Percentiles rank a stretch among this genome's conserved stretches.
These are phyloP conservation scores for Phalacrocorax carbo DNA, from an alignment of 2,113 vertebrate species.

Conservation along the genomic window DNA sequence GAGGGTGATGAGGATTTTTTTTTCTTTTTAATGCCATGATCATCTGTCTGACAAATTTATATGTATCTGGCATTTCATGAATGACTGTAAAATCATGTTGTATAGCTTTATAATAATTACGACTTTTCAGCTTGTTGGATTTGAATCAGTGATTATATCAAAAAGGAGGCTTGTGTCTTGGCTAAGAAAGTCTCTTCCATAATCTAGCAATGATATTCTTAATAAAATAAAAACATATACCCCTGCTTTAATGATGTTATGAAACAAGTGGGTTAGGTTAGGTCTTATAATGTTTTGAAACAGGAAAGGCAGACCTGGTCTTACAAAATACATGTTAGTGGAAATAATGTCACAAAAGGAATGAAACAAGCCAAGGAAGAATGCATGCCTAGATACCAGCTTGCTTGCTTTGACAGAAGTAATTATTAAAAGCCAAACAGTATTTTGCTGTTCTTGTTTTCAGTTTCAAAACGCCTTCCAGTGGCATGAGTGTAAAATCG, in stretches of 20 bases:
- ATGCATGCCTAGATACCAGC: rapidly evolving
- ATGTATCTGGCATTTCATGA: neutral
- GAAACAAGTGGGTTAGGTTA: neutral
- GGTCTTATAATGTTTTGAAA: neutral
- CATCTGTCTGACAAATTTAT: neutral
- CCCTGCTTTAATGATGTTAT: neutral
- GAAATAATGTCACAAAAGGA: neutral
- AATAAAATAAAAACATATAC: neutral
- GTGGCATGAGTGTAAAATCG: neutral
- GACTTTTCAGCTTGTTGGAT: neutral
- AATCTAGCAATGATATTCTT: neutral
- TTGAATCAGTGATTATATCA: neutral
- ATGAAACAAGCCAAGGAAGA: neutral
- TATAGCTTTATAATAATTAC: neutral
- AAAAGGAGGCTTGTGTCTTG: neutral
- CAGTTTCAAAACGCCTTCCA: neutral
- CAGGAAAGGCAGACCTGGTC: neutral
- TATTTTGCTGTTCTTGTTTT: neutral
- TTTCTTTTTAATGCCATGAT: neutral
- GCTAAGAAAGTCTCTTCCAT: neutral
- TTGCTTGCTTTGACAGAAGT: neutral
- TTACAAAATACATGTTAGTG: neutral
- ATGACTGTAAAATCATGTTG: neutral
- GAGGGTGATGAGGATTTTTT: neutral
- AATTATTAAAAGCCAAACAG: neutral